phyloP scores from a whole-genome alignment of 37 sponge, comb jelly and placozoan species.

The Haliclona indistincta region DNA sequence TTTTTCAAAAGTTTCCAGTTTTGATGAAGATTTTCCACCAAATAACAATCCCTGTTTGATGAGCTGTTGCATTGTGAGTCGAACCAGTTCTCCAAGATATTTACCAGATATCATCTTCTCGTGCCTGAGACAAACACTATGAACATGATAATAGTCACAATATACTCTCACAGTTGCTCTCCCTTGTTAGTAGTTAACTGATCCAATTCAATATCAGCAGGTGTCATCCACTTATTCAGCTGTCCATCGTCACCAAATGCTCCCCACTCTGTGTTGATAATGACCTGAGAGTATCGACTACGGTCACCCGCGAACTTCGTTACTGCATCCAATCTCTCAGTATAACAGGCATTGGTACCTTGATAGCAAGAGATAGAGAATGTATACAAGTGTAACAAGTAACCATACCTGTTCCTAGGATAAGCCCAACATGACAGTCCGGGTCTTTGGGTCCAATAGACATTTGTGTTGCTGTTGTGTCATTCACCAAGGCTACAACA shows the following conservation, averaged over 20 bases:
- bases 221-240: constrained; percentile 73
- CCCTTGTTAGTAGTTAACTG: no score
- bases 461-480: constrained; percentile 98
- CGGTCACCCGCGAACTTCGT: constrained; percentile 60
- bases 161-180: constrained; percentile 68
- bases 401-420: constrained; percentile 89
- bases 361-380: not conserved
- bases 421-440: constrained; percentile 91
- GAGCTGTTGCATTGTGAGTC: constrained; percentile 60
- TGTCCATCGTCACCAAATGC: constrained; percentile 94
- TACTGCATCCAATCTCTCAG: constrained; percentile 76
- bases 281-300: constrained; percentile 62
- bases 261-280: constrained; percentile 99
- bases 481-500: constrained; percentile 92
- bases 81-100: constrained; percentile 93
- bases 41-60: constrained; percentile 56
- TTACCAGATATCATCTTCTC: constrained; percentile 99
- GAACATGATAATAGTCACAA: constrained; percentile 12
- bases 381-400: no score
- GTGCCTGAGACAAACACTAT: constrained; percentile 58
- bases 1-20: constrained; percentile 47
- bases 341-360: constrained; percentile 98
- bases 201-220: constrained; percentile 82
- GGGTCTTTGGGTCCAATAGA: constrained; percentile 72
- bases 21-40: constrained; percentile 69